Percentiles rank a stretch among this genome's conserved stretches.
Conservation (phyloP, 2,888 invertebrate species). For the Orthonevra nobilis region DNA sequence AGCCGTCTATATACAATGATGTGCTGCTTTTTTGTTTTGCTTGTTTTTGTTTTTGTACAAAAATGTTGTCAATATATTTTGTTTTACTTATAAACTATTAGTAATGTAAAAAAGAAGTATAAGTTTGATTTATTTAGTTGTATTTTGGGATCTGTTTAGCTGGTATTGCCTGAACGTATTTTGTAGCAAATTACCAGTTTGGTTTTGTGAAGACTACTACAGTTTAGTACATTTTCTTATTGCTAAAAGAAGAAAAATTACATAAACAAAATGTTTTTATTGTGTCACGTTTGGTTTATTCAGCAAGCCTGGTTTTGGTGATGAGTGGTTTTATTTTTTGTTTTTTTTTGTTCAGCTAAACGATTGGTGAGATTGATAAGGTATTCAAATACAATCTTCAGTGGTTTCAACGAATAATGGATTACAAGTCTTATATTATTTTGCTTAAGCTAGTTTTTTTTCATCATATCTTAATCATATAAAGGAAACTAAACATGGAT, state of each 20-base stretch:
- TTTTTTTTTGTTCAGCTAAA: neutral
- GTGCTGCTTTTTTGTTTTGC: conserved; percentile 18
- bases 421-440: too few relatives aligned
- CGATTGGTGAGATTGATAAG: conserved; percentile 12
- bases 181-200: conserved; percentile 42
- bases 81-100: conserved; percentile 49
- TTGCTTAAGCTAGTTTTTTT: too few relatives aligned
- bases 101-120: conserved; percentile 61
- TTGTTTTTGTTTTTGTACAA: too few relatives aligned
- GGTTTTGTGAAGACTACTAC: conserved; percentile 36
- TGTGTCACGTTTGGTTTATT: conserved; percentile 22
- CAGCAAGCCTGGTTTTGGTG: conserved; percentile 5
- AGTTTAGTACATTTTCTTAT: conserved; percentile 10
- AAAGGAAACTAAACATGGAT: too few relatives aligned
- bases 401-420: too few relatives aligned
- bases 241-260: conserved; percentile 3
- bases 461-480: too few relatives aligned
- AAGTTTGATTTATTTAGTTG: conserved; percentile 42
- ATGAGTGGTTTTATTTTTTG: conserved; percentile 1
- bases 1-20: conserved; percentile 40
- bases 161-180: conserved; percentile 24
- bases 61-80: conserved; percentile 5
- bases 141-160: conserved; percentile 63
- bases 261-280: conserved; percentile 6
- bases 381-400: too few relatives aligned